Base-by-base conservation (phyloP, 2,113 vertebrate species). In the Uria aalge region DNA sequence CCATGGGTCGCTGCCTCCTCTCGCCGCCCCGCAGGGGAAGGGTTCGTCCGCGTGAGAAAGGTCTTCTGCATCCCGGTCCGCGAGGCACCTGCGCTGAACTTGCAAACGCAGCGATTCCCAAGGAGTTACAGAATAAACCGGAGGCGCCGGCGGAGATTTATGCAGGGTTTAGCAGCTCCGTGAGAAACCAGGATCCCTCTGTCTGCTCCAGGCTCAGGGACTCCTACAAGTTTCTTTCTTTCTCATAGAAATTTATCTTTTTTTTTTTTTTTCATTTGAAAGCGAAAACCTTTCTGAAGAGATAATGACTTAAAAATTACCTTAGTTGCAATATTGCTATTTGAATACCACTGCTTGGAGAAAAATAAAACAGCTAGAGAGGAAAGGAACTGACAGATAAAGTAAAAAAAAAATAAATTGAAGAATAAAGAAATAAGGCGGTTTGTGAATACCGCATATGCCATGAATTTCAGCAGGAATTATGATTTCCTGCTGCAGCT, bases 401-500 rank as follows among this genome's bases (percentile, higher is more conserved):
- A 53, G 40, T 60, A 24, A 80, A 86, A 88, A 86, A 88, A 81
- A 66, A 47, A 30, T 6, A 11, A 66, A 52, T 6, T 57, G 50
- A 72, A 84, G 45, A 53, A n/a, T 66, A 72, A 91, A 89, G 92
- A 95, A 90, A 67, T 50, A 66, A 96, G 94, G 96, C 9, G 1
- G 85, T 83, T 85, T 94, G 94, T 79, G 94, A 89, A 92, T 94
- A 62, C 56, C 41, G 66, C 81, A 73, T 73, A 77, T 87, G 89
- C 91, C 96, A 87, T 64, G 95, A 87, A 95, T 94, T 92, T 91
- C 95, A 94, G 64, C 52, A 86, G 76, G 91, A 91, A 90, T 96
- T 95, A 96, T 94, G 92, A 88, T 96, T 95, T 96, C 78, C 87
- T 85, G 73, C 94, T 68, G 26, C 89, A 90, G 95, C 91, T 81